A percentile compares a stretch with the other conserved stretches of the same genome.
Conservation (phyloP, 37 sponge, comb jelly and placozoan genomes). For the Axinella damicornis region DNA sequence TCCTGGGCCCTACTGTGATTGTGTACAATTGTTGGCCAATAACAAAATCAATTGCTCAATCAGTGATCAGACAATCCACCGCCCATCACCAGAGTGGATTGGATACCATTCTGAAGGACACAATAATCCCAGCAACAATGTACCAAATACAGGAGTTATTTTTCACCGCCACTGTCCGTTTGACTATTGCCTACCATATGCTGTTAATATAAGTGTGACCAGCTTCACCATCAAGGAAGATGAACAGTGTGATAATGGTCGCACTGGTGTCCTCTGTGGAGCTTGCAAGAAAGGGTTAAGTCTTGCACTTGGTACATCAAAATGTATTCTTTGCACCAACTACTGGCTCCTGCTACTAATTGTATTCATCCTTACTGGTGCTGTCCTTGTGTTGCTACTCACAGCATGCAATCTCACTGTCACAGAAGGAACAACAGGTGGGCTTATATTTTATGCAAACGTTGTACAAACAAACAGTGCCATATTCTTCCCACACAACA, state of each 20-base stretch:
- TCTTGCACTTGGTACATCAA: constrained; percentile 2
- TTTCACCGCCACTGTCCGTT: constrained; percentile 6
- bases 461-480: background rate
- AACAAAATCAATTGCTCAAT: too few relatives aligned
- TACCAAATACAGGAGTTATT: too few relatives aligned
- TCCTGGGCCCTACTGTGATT: too few relatives aligned
- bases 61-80: too few relatives aligned
- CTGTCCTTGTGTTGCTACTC: background rate
- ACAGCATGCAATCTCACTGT: background rate
- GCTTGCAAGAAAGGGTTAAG: background rate
- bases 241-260: constrained; percentile 7
- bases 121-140: too few relatives aligned
- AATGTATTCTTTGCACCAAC: background rate
- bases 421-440: background rate
- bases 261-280: constrained; percentile 12
- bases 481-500: background rate
- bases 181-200: background rate
- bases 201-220: background rate
- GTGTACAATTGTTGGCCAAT: too few relatives aligned
- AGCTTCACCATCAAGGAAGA: background rate
- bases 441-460: constrained; percentile 13
- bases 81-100: too few relatives aligned
- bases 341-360: constrained; percentile 2
- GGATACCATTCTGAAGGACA: too few relatives aligned
- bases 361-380: background rate